These are phyloP conservation scores for Lobophora halterata DNA, from an alignment of 2,888 invertebrate genomes.

Conservation along the genomic window DNA sequence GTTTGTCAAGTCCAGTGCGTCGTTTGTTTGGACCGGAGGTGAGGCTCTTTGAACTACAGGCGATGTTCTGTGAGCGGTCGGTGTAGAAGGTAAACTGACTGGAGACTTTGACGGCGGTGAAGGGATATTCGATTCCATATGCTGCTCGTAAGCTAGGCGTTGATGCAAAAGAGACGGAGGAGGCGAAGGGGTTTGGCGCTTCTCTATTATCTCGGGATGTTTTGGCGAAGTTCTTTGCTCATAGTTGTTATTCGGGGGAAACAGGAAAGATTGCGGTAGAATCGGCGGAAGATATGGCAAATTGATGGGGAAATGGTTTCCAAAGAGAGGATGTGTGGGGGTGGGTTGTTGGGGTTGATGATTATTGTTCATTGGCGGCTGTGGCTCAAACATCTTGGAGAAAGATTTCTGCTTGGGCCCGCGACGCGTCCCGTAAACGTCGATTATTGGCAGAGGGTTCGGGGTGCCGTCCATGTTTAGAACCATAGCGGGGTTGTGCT, in stretches of 20 bases:
- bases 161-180: slow-evolving; percentile 66
- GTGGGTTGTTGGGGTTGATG: slow-evolving; percentile 49
- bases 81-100: slow-evolving; percentile 48
- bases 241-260: slow-evolving; percentile 73
- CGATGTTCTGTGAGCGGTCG: slow-evolving; percentile 40
- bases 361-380: slow-evolving; percentile 47
- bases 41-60: slow-evolving; percentile 39
- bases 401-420: slow-evolving; percentile 87
- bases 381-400: slow-evolving; percentile 63
- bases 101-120: slow-evolving; percentile 56
- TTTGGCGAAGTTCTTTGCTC: slow-evolving; percentile 59
- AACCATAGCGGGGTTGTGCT: slow-evolving; percentile 94
- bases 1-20: slow-evolving; percentile 82
- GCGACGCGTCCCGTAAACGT: slow-evolving; percentile 93
- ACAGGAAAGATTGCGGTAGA: slow-evolving; percentile 70
- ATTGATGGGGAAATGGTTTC: slow-evolving; percentile 69
- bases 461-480: slow-evolving; percentile 93
- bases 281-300: slow-evolving; percentile 72
- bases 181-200: slow-evolving; percentile 45
- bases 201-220: slow-evolving; percentile 48
- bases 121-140: slow-evolving; percentile 37
- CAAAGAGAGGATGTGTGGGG: slow-evolving; percentile 64
- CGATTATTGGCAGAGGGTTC: slow-evolving; percentile 92
- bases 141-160: slow-evolving; percentile 56
- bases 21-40: slow-evolving; percentile 39